Conservation (phyloP, 2,113 vertebrate genomes). For the Vulpes vulpes region DNA sequence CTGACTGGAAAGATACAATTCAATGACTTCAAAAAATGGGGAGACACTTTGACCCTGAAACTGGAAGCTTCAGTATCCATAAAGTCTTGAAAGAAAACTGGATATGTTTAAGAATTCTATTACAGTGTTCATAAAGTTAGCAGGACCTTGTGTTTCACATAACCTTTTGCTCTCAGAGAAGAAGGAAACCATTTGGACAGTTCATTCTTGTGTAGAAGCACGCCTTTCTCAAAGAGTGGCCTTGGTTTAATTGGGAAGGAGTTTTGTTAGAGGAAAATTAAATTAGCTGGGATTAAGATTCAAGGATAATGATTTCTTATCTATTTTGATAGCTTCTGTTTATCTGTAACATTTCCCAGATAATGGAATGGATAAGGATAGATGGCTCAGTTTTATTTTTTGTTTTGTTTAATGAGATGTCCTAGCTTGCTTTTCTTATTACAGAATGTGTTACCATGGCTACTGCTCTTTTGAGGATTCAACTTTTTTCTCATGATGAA, state of each 20-base stretch:
- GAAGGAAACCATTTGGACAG: neutral
- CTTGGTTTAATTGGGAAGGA: neutral
- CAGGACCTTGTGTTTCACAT: neutral
- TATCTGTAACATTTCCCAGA: slow-evolving; percentile 45
- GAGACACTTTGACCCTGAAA: neutral
- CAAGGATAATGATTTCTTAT: slow-evolving; percentile 12
- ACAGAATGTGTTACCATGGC: slow-evolving; percentile 37
- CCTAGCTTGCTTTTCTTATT: slow-evolving; percentile 58
- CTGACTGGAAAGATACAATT: neutral
- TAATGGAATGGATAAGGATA: neutral
- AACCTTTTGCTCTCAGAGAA: neutral
- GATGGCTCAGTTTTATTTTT: slow-evolving; percentile 34
- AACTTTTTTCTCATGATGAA: neutral
- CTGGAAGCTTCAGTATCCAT: neutral
- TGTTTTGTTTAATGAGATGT: slow-evolving; percentile 61
- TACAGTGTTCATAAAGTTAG: neutral
- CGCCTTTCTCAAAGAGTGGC: neutral
- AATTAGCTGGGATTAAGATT: slow-evolving; percentile 48
- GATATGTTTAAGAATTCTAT: neutral
- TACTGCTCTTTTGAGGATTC: slow-evolving; percentile 28
- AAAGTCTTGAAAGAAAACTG: neutral
- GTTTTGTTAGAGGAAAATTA: slow-evolving; percentile 44
- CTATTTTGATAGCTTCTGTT: slow-evolving; percentile 55
- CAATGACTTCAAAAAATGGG: neutral
- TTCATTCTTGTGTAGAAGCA: neutral